Conservation (phyloP, 2,888 invertebrate genomes). For the Coecobrya sp. region DNA sequence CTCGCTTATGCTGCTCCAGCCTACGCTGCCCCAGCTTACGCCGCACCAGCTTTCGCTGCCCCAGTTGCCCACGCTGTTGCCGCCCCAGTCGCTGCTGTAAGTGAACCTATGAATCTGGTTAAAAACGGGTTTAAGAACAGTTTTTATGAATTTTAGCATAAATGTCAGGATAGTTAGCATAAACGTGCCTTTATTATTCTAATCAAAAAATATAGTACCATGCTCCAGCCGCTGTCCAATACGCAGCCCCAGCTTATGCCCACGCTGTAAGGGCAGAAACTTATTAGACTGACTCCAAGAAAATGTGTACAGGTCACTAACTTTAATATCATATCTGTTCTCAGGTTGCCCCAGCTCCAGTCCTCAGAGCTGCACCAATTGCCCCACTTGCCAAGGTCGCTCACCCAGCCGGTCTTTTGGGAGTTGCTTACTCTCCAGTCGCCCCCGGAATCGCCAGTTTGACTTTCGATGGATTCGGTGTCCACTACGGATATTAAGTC, state of each 20-base stretch:
- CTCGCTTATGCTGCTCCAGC: constrained; percentile 32
- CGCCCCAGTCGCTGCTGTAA: constrained; percentile 87
- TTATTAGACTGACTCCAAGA: neutral
- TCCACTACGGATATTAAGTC: constrained; percentile 82
- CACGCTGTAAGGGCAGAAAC: neutral
- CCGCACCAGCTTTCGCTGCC: constrained; percentile 29
- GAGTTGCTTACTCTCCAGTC: constrained; percentile 89
- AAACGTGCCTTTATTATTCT: neutral
- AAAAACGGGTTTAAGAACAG: neutral
- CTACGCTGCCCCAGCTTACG: constrained; percentile 43
- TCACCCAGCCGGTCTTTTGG: constrained; percentile 85
- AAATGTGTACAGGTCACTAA: neutral
- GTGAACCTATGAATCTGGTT: neutral
- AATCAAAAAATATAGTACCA: neutral
- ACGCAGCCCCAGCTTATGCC: neutral
- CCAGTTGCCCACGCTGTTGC: constrained; percentile 82
- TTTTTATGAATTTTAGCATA: no score
- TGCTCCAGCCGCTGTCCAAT: neutral
- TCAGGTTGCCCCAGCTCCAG: constrained; percentile 78
- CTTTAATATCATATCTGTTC: neutral
- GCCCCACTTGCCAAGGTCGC: constrained; percentile 87
- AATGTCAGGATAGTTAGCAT: neutral
- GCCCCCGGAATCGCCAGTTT: constrained; percentile 91
- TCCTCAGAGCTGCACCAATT: constrained; percentile 88
- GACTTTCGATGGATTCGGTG: constrained; percentile 88